Percentiles rank a stretch among this genome's conserved stretches.
These are phyloP conservation scores for Clepsis dumicolana DNA, from an alignment of 2,888 invertebrate genomes.

Conservation along the genomic window DNA sequence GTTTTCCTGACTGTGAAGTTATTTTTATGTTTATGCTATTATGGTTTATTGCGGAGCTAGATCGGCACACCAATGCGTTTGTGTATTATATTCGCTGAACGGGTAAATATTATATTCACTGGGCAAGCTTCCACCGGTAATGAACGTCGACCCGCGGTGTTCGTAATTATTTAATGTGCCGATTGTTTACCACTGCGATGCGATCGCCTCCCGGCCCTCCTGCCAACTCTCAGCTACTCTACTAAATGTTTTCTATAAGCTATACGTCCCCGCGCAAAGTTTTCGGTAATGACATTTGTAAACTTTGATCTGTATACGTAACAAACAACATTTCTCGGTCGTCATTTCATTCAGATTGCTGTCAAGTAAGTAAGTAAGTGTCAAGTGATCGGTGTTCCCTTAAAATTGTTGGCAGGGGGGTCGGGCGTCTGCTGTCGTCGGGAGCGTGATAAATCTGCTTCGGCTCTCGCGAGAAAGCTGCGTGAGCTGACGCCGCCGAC, in stretches of 20 bases:
- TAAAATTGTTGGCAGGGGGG: constrained; percentile 41
- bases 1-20: not conserved
- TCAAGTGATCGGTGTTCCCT: constrained; percentile 51
- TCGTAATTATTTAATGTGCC: too few species aligned
- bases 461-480: constrained; percentile 9
- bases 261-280: constrained; percentile 9
- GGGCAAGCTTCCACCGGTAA: constrained; percentile 68
- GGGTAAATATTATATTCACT: constrained; percentile 60
- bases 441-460: constrained; percentile 26
- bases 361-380: constrained; percentile 56
- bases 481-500: constrained; percentile 7
- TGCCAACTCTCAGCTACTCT: constrained; percentile 49
- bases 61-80: constrained; percentile 21
- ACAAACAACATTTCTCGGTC: constrained; percentile 23
- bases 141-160: too few species aligned
- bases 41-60: constrained; percentile 6
- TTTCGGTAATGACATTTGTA: constrained; percentile 18
- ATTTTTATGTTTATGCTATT: constrained; percentile 5
- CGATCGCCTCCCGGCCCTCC: constrained; percentile 33
- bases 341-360: constrained; percentile 47
- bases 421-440: constrained; percentile 20
- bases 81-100: constrained; percentile 39
- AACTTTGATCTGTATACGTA: constrained; percentile 23
- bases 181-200: constrained; percentile 56
- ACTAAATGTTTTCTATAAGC: constrained; percentile 14